Conservation (phyloP, 2,797 vertebrate species). For the Gymnocypris eckloni region DNA sequence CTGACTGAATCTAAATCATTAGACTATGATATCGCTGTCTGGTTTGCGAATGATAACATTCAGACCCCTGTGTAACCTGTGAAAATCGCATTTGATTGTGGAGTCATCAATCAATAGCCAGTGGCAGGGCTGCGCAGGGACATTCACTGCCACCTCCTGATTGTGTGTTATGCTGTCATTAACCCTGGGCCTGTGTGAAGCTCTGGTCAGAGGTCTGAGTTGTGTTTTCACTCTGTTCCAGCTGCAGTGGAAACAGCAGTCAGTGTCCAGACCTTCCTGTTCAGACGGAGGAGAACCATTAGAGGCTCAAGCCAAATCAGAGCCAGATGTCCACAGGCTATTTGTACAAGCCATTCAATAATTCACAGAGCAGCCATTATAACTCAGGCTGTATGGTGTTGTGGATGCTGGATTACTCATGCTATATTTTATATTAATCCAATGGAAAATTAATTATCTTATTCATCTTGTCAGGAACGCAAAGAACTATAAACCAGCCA, state of each 20-base stretch:
- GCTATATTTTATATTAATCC: constrained; percentile 68
- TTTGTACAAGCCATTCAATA: constrained; percentile 67
- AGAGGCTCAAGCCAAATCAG: constrained; percentile 64
- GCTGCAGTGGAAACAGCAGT: constrained; percentile 64
- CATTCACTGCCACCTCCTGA: constrained; percentile 29
- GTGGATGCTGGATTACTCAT: constrained; percentile 61
- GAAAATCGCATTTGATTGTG: not conserved
- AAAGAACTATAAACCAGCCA: constrained; percentile 49
- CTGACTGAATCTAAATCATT: not conserved
- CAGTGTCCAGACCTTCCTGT: constrained; percentile 62
- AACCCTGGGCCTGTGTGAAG: constrained; percentile 38
- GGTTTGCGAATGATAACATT: not conserved
- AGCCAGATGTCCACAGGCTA: constrained; percentile 68
- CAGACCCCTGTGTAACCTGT: not conserved
- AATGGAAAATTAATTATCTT: constrained; percentile 70
- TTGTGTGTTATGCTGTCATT: constrained; percentile 36
- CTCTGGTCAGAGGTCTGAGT: constrained; percentile 33
- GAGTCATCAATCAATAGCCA: not conserved
- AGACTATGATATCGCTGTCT: not conserved
- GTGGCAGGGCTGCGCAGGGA: constrained; percentile 15
- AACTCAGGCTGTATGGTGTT: constrained; percentile 67
- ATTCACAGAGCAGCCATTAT: constrained; percentile 65
- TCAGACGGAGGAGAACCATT: constrained; percentile 64
- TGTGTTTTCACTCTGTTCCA: constrained; percentile 54
- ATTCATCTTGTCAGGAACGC: constrained; percentile 65